Evolutionary conservation across 2,797 vertebrate genomes (phyloP), one percentile per base, ranked within the genome.

Genomic region (Gymnopithys bicolor): DNA sequence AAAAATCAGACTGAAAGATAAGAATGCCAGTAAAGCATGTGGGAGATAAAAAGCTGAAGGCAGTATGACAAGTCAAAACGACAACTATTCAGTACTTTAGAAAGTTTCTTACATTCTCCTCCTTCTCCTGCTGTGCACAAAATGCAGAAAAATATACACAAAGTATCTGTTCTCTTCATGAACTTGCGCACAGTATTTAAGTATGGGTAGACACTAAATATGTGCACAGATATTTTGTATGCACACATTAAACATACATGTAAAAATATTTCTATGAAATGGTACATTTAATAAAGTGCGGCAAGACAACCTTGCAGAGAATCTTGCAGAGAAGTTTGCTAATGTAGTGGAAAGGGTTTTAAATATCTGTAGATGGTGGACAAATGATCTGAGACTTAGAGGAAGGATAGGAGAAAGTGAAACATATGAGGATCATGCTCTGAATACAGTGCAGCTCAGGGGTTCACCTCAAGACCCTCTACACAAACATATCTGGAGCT

Each of bases 1-100:
- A 96, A 96, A 96, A 90, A 95, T 85, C 67, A 95, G 78, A 96
- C 81, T 84, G 55, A 92, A 94, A 96, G 74, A 82, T 84, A 96
- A 84, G 21, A 87, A 27, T 88, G 93, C 37, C 88, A 96, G 51
- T 41, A 94, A 94, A n/a, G 37, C 33, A 58, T 69, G 79, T 12
- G 94, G 85, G 83, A 95, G 37, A 90, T 76, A 86, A 75, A 91
- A 89, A 75, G 76, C 85, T 91, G 68, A 94, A 95, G 37, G 78
- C 56, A 88, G 74, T 83, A 79, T 14, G 73, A 74, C 18, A 76
- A 89, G 73, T 89, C 51, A 93, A 87, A 75, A 83, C 28, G 33
- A 52, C 73, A 95, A 96, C 85, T 90, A 92, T 49, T 87, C 51
- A 84, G 24, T 94, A 78, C 35, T 95, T 91, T 21, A 75, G 55